Evolutionary conservation across 2,888 invertebrate species (phyloP), one percentile per base, ranked within the genome.

Genomic region (Tineola bisselliella): DNA sequence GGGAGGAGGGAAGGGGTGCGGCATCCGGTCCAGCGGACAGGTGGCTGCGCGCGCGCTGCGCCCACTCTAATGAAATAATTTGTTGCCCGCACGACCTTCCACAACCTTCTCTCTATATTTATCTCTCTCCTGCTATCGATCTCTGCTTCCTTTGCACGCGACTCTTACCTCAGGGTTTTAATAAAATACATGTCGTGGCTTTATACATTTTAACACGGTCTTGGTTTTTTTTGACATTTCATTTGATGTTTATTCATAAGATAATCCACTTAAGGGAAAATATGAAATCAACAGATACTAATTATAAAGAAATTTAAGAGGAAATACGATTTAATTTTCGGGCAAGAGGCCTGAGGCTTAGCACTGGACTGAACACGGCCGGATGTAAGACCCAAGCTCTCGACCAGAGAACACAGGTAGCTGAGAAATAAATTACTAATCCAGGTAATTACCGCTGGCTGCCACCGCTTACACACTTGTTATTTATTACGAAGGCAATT

Each of bases 31-130:
- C 71, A 68, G 67, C 68, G 77, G 75, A 82, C 84, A 84, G 83
- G 84, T 83, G 84, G 79, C 75, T 66, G 67, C 69, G 74, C 74
- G 72, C 62, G 63, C 74, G 72, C 68, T 66, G 73, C 78, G 79
- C 80, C 82, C 81, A 79, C 81, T 76, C 76, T 79, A 79, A 79
- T 81, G 75, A 78, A 82, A 80, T 79, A 79, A 84, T 83, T 77
- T 81, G 79, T 79, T 74, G 70, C 70, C 68, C 70, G 69, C 66
- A 63, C 77, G 81, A 82, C 84, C 84, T 83, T 81, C 77, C 76
- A 78, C 81, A 80, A 79, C 79, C 79, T 81, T 79, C 77, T 73
- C 66, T 63, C 59, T 68, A 64, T 65, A 62, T 43, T 71, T 69
- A 63, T 72, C 71, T 67, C 66, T 66, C 65, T 74, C 68, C 62